Evolutionary conservation across 1,140 invertebrate genomes (phyloP).

Genomic region (Drosophila murphyi): DNA sequence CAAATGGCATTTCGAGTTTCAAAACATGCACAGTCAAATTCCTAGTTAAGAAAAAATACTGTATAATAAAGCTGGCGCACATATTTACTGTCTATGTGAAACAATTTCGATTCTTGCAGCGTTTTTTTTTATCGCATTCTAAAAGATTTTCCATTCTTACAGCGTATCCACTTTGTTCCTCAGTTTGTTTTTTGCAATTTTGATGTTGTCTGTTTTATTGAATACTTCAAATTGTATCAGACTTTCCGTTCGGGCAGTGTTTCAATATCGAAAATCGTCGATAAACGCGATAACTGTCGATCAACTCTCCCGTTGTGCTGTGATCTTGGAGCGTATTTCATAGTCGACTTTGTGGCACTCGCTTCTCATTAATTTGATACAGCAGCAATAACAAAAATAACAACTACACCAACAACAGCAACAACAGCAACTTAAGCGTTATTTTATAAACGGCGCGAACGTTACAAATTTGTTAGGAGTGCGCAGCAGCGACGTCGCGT

Average conservation of each 20-base stretch:
- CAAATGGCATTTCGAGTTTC: constrained; percentile 24
- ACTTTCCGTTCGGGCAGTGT: not conserved
- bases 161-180: no score
- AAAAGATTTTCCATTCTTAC: no score
- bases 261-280: not conserved
- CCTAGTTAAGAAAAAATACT: not conserved
- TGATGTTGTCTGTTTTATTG: no score
- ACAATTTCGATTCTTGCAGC: no score
- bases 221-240: no score
- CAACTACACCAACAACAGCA: not conserved
- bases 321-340: constrained; percentile 8
- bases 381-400: constrained; percentile 3
- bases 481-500: constrained; percentile 45
- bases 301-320: not conserved
- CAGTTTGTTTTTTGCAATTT: no score
- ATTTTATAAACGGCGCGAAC: constrained; percentile 51
- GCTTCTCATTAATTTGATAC: constrained; percentile 6
- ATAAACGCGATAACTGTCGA: not conserved
- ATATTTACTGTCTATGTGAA: not conserved
- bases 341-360: constrained; percentile 12
- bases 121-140: no score
- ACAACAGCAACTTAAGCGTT: constrained; percentile 6
- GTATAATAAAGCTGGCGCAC: not conserved
- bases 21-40: constrained; percentile 11
- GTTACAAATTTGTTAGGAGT: constrained; percentile 74